Base-by-base conservation (phyloP, 2,888 invertebrate genomes). In the Crepidodera aurea region DNA sequence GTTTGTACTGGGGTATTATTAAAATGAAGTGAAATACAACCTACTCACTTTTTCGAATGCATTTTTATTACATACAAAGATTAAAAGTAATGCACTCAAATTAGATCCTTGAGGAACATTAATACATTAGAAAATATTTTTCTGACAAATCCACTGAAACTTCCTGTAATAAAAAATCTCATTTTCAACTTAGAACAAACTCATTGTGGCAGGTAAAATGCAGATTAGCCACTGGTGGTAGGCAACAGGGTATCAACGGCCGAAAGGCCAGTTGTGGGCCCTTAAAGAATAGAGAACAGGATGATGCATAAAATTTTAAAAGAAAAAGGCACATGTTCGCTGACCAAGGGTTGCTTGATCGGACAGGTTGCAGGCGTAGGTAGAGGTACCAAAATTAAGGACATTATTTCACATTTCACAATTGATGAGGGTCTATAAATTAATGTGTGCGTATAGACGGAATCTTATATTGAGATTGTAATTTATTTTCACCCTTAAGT, bases 361-460 rank as follows among this genome's bases (percentile, higher is more conserved):
- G 71, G 75, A 75, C 76, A 76, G 76, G 76, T 76, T 76, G 76
- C 75, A 76, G 73, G 75, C 76, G 76, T 57, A 42, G 39, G 75
- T 37, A 54, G 16, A 48, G 39, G 46, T 42, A 56, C 54, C 37
- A 19, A 60, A 58, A 58, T 60, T 46, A 56, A 13, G 34, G 15
- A 40, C 51, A 19, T 51, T 53, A 53, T 54, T 54, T 54, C 19
- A 53, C 39, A 58, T 76, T 77, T 76, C 74, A 73, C 71, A 71
- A n/a, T 76, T 80, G 79, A 80, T 78, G 79, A 79, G 79, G 80
- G 80, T 80, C 37, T 75, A 69, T 65, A 75, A 79, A 78, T 79
- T 78, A 78, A 79, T 77, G 78, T 77, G 78, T 78, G 74, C 73
- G 39, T 54, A 73, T 46, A 53, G 62, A 54, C 32, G 44, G 58